Base-by-base conservation (phyloP, 2,888 invertebrate species). In the Liopterus haemorrhoidalis region DNA sequence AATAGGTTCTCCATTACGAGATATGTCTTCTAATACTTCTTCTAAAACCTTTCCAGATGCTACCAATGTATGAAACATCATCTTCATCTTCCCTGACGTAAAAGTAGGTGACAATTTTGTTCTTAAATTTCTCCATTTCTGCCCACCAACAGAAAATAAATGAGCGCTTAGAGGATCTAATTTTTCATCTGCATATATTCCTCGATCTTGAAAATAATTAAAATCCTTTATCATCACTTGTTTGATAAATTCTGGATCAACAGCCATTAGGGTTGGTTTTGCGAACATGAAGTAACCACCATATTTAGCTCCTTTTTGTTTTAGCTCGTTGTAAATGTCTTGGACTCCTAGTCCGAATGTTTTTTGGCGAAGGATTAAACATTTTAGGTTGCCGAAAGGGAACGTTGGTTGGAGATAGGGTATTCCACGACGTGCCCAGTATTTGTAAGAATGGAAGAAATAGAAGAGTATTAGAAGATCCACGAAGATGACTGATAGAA, bases 31-130 rank as follows among this genome's bases (percentile, higher is more conserved):
- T 5, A 71, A 63, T 44, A 72, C 69, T 4, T 59, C 54, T 4
- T 70, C 57, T 25, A 76, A 65, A 38, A 71, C 68, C 8, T 68
- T 63, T 1, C 73, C 72, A 31, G 76, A 73, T 27, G 70, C 66
- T 22, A 73, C 69, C 9, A 81, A 69, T 1, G 75, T 69, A 0
- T 69, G 68, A 53, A 76, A 79, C 75, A 81, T 78, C 3, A 66
- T 70, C 58, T 77, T 81, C 43, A 82, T 64, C 59, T 80, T 81
- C 9, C 77, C 79, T 0, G 78, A 71, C 0, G 81, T 75, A 54
- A 82, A 83, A 0, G 76, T 72, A 0, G 81, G 78, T 1, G 81
- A 72, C 54, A 82, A 61, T 53, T 79, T 79, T 0, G 68, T 49
- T 9, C 82, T 68, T 16, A 81, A 59, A 11, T 65, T 69, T 55